Percentiles rank a stretch among this genome's conserved stretches.
phyloP scores from a whole-genome alignment of 2,797 vertebrate species.

The Rhinatrema bivittatum region DNA sequence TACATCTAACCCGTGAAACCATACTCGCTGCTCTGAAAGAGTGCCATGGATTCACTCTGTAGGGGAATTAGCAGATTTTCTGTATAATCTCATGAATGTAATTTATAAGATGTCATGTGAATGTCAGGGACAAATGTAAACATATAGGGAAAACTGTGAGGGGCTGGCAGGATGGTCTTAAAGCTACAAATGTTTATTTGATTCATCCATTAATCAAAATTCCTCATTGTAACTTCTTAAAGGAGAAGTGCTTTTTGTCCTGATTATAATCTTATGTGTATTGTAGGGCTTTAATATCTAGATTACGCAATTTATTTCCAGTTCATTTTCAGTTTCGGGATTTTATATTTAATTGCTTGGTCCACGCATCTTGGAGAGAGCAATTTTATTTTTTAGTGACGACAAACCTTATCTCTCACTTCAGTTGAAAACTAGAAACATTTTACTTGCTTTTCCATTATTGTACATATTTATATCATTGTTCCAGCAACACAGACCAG shows the following conservation, averaged over 20 bases:
- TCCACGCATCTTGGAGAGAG: too few relatives aligned
- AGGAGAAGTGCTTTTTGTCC: too few relatives aligned
- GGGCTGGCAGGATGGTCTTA: not conserved
- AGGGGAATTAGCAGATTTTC: conserved; percentile 30
- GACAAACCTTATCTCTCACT: too few relatives aligned
- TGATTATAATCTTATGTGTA: not conserved
- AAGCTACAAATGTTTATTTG: not conserved
- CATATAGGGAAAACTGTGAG: not conserved
- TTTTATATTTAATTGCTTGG: not conserved
- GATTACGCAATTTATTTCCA: not conserved
- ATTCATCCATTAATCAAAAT: fast-evolving
- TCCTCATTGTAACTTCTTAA: too few relatives aligned
- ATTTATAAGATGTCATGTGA: conserved; percentile 19
- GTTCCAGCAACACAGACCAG: too few relatives aligned
- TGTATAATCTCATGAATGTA: conserved; percentile 23
- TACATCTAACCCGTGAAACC: conserved; percentile 38
- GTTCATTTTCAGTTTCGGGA: not conserved
- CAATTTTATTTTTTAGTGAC: too few relatives aligned
- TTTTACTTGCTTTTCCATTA: too few relatives aligned
- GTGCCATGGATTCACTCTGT: conserved; percentile 28
- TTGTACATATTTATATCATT: too few relatives aligned
- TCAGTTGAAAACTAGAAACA: too few relatives aligned
- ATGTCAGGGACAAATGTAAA: conserved; percentile 29
- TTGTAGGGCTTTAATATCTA: not conserved
- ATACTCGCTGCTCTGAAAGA: conserved; percentile 42